These are phyloP conservation scores for Phylloscopus collybita DNA, from an alignment of 2,797 vertebrate genomes.

Conservation along the genomic window DNA sequence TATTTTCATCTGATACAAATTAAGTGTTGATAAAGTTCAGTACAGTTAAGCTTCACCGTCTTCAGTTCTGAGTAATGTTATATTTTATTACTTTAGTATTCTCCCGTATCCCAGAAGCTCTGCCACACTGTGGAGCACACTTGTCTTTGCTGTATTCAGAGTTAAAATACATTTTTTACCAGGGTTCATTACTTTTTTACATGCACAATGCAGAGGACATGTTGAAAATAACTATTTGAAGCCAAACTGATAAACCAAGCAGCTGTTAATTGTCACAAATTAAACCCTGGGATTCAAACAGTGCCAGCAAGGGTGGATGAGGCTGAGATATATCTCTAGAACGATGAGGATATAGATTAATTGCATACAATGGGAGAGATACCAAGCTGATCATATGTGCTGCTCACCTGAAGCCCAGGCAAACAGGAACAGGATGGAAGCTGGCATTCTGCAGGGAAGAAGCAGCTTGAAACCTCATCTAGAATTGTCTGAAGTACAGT, in stretches of 20 bases:
- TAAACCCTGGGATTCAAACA: not conserved
- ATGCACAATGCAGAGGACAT: not conserved
- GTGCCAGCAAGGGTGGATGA: not conserved
- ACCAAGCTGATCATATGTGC: not conserved
- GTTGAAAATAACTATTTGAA: conserved; percentile 29
- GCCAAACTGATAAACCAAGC: conserved; percentile 9
- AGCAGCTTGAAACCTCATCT: not conserved
- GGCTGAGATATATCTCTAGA: not conserved
- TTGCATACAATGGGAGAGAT: not conserved
- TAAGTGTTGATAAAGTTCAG: not conserved
- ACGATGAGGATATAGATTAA: not conserved
- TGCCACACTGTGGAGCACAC: not conserved
- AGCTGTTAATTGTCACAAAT: not conserved
- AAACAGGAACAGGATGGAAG: not conserved
- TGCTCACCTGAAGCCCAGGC: not conserved
- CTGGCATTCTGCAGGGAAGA: not conserved
- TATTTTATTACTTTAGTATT: not conserved
- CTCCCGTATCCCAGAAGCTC: not conserved
- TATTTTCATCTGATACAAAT: not conserved
- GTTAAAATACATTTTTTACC: not conserved
- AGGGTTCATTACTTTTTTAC: not conserved
- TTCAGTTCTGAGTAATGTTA: not conserved
- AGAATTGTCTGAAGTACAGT: not conserved
- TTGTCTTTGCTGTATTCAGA: not conserved
- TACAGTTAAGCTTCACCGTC: not conserved